Evolutionary conservation across 2,113 vertebrate species (phyloP).

Genomic region (Panthera leo): DNA sequence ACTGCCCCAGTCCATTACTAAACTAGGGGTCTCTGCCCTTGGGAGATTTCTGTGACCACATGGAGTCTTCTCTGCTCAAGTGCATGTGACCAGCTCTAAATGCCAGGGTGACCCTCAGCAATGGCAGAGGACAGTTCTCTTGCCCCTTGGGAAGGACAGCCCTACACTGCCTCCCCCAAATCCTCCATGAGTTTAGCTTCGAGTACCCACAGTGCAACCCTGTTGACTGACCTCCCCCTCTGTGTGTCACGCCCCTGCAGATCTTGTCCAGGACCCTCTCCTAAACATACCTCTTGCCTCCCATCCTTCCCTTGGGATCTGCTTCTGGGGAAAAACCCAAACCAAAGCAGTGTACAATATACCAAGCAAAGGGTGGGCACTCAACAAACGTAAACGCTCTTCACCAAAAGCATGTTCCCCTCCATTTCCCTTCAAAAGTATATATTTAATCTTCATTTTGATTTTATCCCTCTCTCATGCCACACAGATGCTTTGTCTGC

Average conservation of each 20-base stretch:
- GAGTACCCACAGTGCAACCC: neutral
- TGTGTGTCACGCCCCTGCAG: neutral
- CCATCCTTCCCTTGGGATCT: neutral
- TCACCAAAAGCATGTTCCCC: rapidly evolving
- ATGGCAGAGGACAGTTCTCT: neutral
- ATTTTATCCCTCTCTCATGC: neutral
- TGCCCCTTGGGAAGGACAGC: neutral
- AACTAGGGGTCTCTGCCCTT: neutral
- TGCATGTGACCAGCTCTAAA: neutral
- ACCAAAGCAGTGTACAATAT: neutral
- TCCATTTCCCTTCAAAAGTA: neutral
- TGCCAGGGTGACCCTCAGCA: neutral
- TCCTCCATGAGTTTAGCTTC: neutral
- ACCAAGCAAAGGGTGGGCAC: neutral
- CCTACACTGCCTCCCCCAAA: neutral
- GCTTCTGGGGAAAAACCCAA: neutral
- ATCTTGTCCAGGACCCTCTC: neutral
- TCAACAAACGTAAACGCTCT: neutral
- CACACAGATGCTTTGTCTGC: neutral
- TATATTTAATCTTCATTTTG: neutral
- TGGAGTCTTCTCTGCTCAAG: neutral
- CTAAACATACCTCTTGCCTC: neutral
- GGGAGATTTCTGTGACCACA: neutral
- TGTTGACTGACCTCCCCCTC: neutral
- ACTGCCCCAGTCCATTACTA: neutral